These are phyloP conservation scores for Limosa lapponica DNA, from an alignment of 2,797 vertebrate species.

Conservation along the genomic window DNA sequence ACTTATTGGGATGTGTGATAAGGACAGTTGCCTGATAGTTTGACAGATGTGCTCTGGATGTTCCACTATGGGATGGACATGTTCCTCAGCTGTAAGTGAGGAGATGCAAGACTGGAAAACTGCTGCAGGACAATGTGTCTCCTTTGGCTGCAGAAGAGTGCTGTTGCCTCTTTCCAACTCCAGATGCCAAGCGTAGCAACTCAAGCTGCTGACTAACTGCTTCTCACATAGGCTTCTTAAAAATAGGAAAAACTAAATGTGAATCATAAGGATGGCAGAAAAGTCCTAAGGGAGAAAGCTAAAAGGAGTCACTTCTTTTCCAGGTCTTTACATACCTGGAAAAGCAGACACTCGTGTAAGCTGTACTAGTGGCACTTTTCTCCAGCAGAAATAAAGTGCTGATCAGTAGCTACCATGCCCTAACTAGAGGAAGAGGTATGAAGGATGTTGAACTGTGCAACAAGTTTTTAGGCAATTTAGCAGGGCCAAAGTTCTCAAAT, in stretches of 20 bases:
- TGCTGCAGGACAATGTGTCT: neutral
- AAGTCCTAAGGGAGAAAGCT: neutral
- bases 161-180: neutral
- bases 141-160: neutral
- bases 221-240: neutral
- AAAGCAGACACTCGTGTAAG: accelerated
- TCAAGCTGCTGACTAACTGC: neutral
- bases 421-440: neutral
- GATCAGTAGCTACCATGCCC: neutral
- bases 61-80: neutral
- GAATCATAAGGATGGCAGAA: neutral
- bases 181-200: neutral
- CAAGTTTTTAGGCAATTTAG: neutral
- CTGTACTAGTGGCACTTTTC: neutral
- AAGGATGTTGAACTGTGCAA: neutral
- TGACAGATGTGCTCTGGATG: neutral
- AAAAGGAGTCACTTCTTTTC: neutral
- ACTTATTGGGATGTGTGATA: neutral
- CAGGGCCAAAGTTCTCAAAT: neutral
- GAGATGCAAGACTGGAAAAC: neutral
- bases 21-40: neutral
- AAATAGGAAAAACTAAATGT: neutral
- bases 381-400: neutral
- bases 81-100: neutral
- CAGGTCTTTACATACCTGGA: neutral